Percentiles rank a stretch among this genome's conserved stretches.
Conservation (phyloP, 2,888 invertebrate genomes). For the Melieria picta region DNA sequence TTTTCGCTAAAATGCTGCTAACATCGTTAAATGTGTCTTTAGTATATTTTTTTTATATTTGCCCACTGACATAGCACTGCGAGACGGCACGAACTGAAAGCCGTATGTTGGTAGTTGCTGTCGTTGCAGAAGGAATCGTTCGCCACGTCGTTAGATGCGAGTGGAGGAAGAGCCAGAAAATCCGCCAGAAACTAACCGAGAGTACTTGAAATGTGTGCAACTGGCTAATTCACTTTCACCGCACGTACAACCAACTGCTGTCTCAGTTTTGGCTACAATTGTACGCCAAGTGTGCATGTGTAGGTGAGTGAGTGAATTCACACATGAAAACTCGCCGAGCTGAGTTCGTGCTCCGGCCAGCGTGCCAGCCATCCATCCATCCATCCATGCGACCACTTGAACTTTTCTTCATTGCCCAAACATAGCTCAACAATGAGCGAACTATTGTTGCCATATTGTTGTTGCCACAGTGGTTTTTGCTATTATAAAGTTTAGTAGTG, state of each 20-base stretch:
- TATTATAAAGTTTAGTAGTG: slow-evolving; percentile 28
- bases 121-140: no score
- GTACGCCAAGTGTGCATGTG: neutral
- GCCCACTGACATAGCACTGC: no score
- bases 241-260: slow-evolving; percentile 38
- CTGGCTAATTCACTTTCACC: slow-evolving; percentile 46
- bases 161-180: neutral
- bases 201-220: no score
- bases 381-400: neutral
- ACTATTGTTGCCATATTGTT: slow-evolving; percentile 1
- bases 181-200: no score
- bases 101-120: no score
- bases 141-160: neutral
- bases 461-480: slow-evolving; percentile 22
- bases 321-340: neutral
- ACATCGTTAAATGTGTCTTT: no score
- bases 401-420: slow-evolving; percentile 1
- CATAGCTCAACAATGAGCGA: neutral
- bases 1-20: no score
- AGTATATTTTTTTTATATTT: no score
- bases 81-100: no score
- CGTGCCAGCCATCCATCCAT: neutral
- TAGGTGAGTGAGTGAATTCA: neutral
- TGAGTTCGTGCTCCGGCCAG: neutral
- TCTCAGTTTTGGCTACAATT: slow-evolving; percentile 22